Evolutionary conservation across 30 jellyfish, hydroid and myxozoan species (phyloP), one percentile per base, ranked within the genome.

Genomic region (Hydractinia echinata): DNA sequence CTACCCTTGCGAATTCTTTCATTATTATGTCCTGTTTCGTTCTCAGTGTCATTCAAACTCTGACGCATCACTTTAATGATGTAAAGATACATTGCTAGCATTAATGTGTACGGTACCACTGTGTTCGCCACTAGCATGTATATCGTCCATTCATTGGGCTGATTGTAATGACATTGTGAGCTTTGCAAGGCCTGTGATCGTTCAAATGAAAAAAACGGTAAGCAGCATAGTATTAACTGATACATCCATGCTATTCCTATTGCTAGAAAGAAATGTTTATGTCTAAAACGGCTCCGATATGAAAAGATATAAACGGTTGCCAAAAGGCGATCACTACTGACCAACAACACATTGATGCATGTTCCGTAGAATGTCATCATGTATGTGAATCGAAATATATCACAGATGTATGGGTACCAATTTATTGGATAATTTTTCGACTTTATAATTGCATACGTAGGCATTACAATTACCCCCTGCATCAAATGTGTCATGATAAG

Each of bases 391-490:
- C 89, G 85, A 69, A 48, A 82, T 30, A 18, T 53, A 53, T 68
- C 89, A 51, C 89, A 82, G 14, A 82, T 10, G 51, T 16, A 13
- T 55, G 86, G 82, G 54, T 49, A 21, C 19, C 83, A 44, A 6
- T 49, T 3, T 6, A 8, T 0, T 50, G 62, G 77, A 50, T 66
- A 82, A 18, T 18, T 16, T 72, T 82, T 71, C 16, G 69, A 80
- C 6, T 76, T 76, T 39, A 51, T 51, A 13, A 82, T 8, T 10
- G 85, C 85, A 51, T 82, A 82, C 55, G 4, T 53, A 11, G 89
- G 89, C 86, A 82, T 67, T 4, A 82, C 89, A 16, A 82, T 51
- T 10, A 68, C 78, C 1, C 89, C 89, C 66, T 82, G 89, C 1
- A 61, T 19, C 62, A 82, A 71, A 67, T 82, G 89, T 30, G 78